phyloP scores from a whole-genome alignment of 2,888 invertebrate species.

The Aleiodes leptofemur region DNA sequence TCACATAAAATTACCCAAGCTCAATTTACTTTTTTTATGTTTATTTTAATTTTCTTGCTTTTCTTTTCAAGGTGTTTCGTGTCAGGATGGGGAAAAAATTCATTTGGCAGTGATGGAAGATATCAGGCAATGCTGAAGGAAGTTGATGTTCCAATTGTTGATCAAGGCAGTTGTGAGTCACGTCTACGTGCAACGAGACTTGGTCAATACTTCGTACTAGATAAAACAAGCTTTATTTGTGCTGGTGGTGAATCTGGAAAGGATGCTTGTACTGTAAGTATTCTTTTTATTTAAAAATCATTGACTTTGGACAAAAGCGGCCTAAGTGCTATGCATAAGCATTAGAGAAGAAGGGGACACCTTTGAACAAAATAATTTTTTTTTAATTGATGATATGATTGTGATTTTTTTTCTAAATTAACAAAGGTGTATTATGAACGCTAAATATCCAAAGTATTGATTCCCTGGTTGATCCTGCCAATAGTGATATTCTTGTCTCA shows the following conservation, averaged over 20 bases:
- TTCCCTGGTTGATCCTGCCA: no score
- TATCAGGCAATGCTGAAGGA: conserved; percentile 84
- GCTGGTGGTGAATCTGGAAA: conserved; percentile 87
- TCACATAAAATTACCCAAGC: background rate
- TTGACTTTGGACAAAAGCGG: conserved; percentile 42
- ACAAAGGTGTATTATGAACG: no score
- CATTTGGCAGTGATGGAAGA: conserved; percentile 78
- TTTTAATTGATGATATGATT: no score
- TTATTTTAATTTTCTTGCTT: conserved; percentile 11
- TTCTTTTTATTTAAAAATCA: background rate
- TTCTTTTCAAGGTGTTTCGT: conserved; percentile 78
- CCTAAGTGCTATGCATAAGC: conserved; percentile 41
- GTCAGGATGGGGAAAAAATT: conserved; percentile 92
- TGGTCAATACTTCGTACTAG: conserved; percentile 80
- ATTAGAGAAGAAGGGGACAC: no score
- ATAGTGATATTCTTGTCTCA: no score
- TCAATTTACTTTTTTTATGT: conserved; percentile 6
- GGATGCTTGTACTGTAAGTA: conserved; percentile 86
- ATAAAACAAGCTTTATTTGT: conserved; percentile 84
- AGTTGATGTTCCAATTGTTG: conserved; percentile 84
- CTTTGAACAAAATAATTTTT: no score
- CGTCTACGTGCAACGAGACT: conserved; percentile 81
- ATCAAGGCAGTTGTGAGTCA: conserved; percentile 81
- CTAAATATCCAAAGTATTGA: no score
- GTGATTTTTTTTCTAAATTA: no score